phyloP scores from a whole-genome alignment of 2,113 vertebrate genomes.

The Nanorana parkeri region DNA sequence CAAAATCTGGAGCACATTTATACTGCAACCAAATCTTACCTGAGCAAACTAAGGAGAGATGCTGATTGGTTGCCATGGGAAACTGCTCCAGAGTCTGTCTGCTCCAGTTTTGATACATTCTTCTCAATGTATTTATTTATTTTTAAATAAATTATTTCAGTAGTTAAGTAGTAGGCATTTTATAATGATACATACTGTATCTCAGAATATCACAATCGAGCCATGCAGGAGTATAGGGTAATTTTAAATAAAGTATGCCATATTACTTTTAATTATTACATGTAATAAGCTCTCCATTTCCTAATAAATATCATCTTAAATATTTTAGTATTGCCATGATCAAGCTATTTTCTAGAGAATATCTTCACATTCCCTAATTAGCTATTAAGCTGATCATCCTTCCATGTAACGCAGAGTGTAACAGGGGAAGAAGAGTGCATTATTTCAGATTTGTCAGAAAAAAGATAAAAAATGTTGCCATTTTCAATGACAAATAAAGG shows the following conservation, averaged over 20 bases:
- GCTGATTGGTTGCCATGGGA: no score
- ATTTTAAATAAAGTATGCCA: background rate
- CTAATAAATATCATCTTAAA: background rate
- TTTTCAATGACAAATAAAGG: constrained; percentile 33
- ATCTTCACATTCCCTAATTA: constrained; percentile 51
- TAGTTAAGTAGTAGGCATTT: no score
- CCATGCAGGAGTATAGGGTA: background rate
- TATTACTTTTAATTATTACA: constrained; percentile 13
- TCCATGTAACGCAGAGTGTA: constrained; percentile 44
- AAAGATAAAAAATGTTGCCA: constrained; percentile 24
- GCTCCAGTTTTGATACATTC: no score
- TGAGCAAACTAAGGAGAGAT: no score
- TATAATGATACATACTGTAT: no score
- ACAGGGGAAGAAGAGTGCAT: constrained; percentile 31
- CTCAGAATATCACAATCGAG: no score
- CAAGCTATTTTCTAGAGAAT: constrained; percentile 50
- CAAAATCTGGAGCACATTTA: no score
- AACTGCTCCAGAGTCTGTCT: no score
- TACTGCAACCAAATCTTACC: no score
- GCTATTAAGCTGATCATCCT: constrained; percentile 56
- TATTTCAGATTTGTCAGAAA: constrained; percentile 33
- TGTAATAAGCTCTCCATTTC: background rate
- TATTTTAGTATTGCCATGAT: constrained; percentile 36
- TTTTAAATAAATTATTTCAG: no score
- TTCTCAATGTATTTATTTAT: no score